Base-by-base conservation (phyloP, 2,888 invertebrate genomes). In the Cephus spinipes region DNA sequence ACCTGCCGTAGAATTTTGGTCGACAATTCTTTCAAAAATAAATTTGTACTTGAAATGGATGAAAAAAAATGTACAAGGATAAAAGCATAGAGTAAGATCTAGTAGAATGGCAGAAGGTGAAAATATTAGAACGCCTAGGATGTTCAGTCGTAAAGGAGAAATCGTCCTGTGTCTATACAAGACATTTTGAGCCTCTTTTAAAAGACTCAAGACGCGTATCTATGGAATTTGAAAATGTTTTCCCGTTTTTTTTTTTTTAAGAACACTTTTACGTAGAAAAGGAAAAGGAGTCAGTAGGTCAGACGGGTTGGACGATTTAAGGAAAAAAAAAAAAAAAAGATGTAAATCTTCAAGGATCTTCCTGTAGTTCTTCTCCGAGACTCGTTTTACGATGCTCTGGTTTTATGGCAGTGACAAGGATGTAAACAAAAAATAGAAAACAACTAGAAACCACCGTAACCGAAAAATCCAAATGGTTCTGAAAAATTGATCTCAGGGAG, bases 201-300 rank as follows among this genome's bases (percentile, higher is more conserved):
- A 55, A 55, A 55, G 55, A 55, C 55, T 55, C 55, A 9, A 55
- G 55, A 55, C 23, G 55, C 23, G 55, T 55, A 55, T 55, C 23
- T 15, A 23, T 55, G 55, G 55, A 55, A 55, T 55, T 55, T 55
- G 23, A 23, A 23, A 55, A 55, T 75, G 78, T 82, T 76, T 78
- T 78, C 31, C 11, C 34, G 71, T 36, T 68, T 23, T 40, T 77
- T 74, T 77, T 74, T 71, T 73, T 69, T 32, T 33, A 33, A 73
- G 73, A 74, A 75, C 74, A 76, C 73, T 71, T 73, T 33, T 77
- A 40, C 31, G 69, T 55, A 79, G 79, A 80, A 78, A 80, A 79
- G 73, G 79, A 77, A 75, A 69, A 69, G 35, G 74, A 77, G 80
- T 75, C 69, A 79, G 77, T 80, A 77, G 82, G 80, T 81, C 81